phyloP scores from a whole-genome alignment of 1,140 invertebrate genomes.

The Glossosoma conforme region DNA sequence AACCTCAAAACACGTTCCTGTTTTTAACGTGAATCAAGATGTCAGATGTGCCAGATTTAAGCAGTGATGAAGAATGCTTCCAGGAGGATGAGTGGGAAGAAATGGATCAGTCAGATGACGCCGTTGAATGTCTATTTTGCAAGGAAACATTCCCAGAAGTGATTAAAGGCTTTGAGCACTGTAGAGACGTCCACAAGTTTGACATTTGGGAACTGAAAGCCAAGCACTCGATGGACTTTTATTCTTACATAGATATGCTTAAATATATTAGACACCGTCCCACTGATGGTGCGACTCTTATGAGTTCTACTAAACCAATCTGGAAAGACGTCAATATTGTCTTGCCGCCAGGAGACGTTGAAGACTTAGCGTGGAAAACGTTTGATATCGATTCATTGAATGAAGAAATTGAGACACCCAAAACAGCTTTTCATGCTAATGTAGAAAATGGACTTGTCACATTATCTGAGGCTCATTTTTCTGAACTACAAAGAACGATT shows the following conservation, averaged over 20 bases:
- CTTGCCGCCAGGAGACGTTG: conserved; percentile 73
- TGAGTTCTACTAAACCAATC: conserved; percentile 44
- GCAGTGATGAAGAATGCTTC: conserved; percentile 34
- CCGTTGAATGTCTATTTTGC: conserved; percentile 57
- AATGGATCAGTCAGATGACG: conserved; percentile 41
- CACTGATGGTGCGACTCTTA: conserved; percentile 53
- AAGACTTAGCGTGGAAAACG: conserved; percentile 81
- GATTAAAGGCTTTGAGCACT: conserved; percentile 53
- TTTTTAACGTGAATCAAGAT: conserved; percentile 29
- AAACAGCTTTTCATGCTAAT: conserved; percentile 50
- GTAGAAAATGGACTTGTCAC: conserved; percentile 58
- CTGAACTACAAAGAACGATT: conserved; percentile 58
- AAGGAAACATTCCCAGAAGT: conserved; percentile 45
- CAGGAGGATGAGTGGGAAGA: conserved; percentile 48
- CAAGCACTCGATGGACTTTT: conserved; percentile 73
- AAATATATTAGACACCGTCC: conserved; percentile 75
- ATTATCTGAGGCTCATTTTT: conserved; percentile 58
- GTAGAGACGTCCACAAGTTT: conserved; percentile 61
- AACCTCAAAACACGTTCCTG: too few relatives aligned
- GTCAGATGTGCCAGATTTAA: conserved; percentile 47
- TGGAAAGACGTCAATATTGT: conserved; percentile 75
- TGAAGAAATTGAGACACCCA: conserved; percentile 31
- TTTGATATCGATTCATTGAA: conserved; percentile 55
- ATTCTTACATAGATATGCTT: conserved; percentile 82
- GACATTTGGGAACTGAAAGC: conserved; percentile 62